A percentile compares a stretch with the other conserved stretches of the same genome.
phyloP scores from a whole-genome alignment of 2,113 vertebrate genomes.

The Casuarius casuarius region DNA sequence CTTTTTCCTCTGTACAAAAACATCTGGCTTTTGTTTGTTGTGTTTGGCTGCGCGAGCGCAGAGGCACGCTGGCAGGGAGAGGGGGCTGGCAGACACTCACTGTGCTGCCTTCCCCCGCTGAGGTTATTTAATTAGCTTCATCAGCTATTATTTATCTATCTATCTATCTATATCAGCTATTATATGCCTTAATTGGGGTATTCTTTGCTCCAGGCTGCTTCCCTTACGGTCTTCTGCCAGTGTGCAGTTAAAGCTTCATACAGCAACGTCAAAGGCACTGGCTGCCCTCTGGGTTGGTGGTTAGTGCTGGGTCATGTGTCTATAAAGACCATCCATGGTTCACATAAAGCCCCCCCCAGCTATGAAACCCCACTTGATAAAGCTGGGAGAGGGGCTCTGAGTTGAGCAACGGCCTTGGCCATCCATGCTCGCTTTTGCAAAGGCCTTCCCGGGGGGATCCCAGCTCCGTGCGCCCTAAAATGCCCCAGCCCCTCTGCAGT shows the following conservation, averaged over 20 bases:
- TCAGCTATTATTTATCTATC: background rate
- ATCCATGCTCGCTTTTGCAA: background rate
- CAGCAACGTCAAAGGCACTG: too few species aligned
- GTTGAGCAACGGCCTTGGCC: background rate
- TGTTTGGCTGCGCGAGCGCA: rapidly evolving
- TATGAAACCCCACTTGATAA: background rate
- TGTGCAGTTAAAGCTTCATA: too few species aligned
- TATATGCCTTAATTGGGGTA: background rate
- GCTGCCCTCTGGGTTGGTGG: too few species aligned
- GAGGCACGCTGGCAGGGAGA: rapidly evolving
- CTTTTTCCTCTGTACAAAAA: background rate
- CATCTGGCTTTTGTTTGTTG: slow-evolving; percentile 34
- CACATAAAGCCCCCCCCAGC: background rate
- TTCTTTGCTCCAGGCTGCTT: background rate
- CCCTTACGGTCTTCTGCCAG: too few species aligned
- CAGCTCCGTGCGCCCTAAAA: too few species aligned
- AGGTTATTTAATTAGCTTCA: background rate
- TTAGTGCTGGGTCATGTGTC: background rate
- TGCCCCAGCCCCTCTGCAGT: too few species aligned
- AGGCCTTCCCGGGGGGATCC: too few species aligned
- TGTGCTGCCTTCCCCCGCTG: background rate
- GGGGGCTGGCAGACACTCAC: background rate
- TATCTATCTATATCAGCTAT: background rate
- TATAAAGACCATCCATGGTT: background rate
- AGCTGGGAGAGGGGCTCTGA: background rate